Base-by-base conservation (phyloP, 2,888 invertebrate species). In the Eupithecia abbreviata region DNA sequence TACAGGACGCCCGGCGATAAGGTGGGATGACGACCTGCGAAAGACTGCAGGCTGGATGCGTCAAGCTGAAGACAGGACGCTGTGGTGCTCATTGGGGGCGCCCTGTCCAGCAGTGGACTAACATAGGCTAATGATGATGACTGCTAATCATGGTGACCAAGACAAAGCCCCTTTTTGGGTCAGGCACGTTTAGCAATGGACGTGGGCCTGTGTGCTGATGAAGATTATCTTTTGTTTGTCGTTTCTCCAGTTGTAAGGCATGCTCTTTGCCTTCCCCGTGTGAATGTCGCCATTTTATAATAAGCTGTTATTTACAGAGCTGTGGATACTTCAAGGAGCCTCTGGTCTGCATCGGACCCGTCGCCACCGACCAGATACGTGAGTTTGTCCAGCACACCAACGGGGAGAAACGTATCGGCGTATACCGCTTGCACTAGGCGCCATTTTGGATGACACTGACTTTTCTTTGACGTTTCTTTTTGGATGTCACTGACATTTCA, bases 301-400 rank as follows among this genome's bases (percentile, higher is more conserved):
- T 43, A n/a, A 4, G 45, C n/a, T 58, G 4, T 49, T 42, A 45
- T 55, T 73, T 71, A 3, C 92, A 97, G 97, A 97, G 97, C 82
- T 98, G 98, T 93, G 97, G 97, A n/a, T 98, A 98, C 92, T 98
- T 98, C 96, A 98, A 98, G 89, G 98, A 98, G 87, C 97, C 98
- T 0, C 94, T 98, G 71, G 97, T 97, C 41, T 98, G 98, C 95
- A 97, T 98, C 86, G 98, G 98, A 0, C 97, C 97, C 0, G 98
- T 98, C 0, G 97, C 97, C 9, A 96, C 96, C 2, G 97, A 97
- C 86, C 97, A 97, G 89, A 96, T 97, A 75, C 93, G 94, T 68
- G 95, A 95, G 77, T 95, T 95, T 76, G 96, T 98, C 0, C 97
- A 98, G 86, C 97, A 97, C 88, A 98, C 98, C 5, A 97, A 97